These are phyloP conservation scores for Psilopsiagon aurifrons DNA, from an alignment of 2,113 vertebrate genomes.

Conservation along the genomic window DNA sequence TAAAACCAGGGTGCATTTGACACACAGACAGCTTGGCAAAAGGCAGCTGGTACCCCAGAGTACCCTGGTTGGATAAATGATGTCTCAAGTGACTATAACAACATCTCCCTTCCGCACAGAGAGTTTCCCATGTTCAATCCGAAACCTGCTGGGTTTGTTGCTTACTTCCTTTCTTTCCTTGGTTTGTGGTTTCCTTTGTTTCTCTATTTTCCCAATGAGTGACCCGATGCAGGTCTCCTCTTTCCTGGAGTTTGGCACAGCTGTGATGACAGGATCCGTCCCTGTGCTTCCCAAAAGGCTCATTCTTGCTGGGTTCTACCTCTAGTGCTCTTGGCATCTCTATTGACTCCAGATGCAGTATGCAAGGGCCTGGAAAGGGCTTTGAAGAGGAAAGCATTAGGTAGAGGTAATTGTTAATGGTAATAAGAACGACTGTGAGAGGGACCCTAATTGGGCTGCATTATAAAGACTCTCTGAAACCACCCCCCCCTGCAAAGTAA, in stretches of 20 bases:
- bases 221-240: accelerated
- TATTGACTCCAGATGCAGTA: not conserved
- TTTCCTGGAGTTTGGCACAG: not conserved
- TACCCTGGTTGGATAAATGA: accelerated
- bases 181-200: not conserved
- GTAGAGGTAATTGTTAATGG: not conserved
- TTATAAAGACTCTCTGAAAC: not conserved
- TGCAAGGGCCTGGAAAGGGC: not conserved
- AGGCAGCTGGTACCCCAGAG: not conserved
- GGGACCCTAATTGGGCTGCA: not conserved
- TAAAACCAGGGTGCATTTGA: not conserved
- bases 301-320: not conserved
- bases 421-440: not conserved
- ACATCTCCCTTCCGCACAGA: not conserved
- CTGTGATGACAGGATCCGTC: too few relatives aligned
- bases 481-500: not conserved
- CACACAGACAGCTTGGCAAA: too few relatives aligned
- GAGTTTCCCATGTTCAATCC: not conserved
- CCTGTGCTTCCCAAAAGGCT: not conserved
- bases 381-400: not conserved
- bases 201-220: not conserved
- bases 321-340: not conserved
- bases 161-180: not conserved
- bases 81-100: not conserved
- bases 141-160: not conserved